Conservation (phyloP, 1,140 invertebrate genomes). For the Macrotrachela quadricornifera region DNA sequence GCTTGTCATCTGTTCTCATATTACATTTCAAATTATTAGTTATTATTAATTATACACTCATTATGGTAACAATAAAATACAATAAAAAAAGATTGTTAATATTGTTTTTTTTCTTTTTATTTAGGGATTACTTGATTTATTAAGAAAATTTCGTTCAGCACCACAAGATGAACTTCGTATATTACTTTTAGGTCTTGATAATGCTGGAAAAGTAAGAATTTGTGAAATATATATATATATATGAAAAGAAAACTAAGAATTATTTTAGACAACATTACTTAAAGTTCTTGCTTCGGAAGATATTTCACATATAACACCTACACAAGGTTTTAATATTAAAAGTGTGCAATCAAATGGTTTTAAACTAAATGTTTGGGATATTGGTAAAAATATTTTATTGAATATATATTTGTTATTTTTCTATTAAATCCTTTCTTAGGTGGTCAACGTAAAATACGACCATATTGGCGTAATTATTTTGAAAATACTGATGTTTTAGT, state of each 20-base stretch:
- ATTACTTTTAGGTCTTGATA: conserved; percentile 78
- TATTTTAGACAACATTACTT: conserved; percentile 55
- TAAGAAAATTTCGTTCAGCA: conserved; percentile 68
- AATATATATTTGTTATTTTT: too few relatives aligned
- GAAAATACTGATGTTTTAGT: conserved; percentile 85
- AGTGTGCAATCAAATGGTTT: conserved; percentile 84
- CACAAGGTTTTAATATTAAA: conserved; percentile 97
- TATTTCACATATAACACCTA: conserved; percentile 81
- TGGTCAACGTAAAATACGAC: conserved; percentile 84
- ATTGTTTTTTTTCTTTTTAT: too few relatives aligned
- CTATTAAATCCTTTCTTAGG: conserved; percentile 16
- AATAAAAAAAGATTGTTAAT: too few relatives aligned
- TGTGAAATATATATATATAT: too few relatives aligned
- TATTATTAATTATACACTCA: too few relatives aligned
- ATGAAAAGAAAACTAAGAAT: too few relatives aligned
- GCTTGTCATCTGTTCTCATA: too few relatives aligned
- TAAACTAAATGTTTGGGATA: conserved; percentile 98
- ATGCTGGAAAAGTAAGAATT: conserved; percentile 59
- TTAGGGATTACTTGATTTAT: conserved; percentile 64
- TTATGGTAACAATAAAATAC: too few relatives aligned
- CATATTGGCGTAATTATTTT: conserved; percentile 99
- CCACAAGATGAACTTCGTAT: conserved; percentile 68
- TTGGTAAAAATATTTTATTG: too few relatives aligned
- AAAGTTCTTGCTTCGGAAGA: conserved; percentile 90
- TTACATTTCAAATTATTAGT: too few relatives aligned